Base-by-base conservation (phyloP, 2,113 vertebrate species). In the Coptodon rendalli region DNA sequence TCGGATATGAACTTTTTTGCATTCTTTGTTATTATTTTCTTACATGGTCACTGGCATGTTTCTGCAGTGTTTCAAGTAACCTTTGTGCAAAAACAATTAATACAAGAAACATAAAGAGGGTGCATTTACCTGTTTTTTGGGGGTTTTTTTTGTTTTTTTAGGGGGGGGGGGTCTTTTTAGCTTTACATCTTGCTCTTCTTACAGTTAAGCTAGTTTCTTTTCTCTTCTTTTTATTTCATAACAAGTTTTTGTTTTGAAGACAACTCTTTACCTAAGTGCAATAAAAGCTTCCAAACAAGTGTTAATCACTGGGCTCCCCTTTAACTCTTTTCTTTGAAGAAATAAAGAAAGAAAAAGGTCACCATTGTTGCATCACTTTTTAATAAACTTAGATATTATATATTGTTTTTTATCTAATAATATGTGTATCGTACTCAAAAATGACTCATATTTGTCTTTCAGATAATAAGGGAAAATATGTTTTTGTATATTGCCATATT, bases 71-170 rank as follows among this genome's bases (percentile, higher is more conserved):
- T 52, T 78, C 9, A 52, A 4, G 1, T 12, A 50, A 78, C 24
- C 71, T 78, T 31, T 50, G 71, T 50, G 43, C 43, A n/a, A 78
- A 38, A 10, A 52, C 14, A 13, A 19, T 52, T 78, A 66, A 5
- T 31, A 0, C 71, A 52, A 34, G 73, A 19, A 78, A 78, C 43
- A 50, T 50, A 50, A 31, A 76, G 27, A 4, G 5, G 2, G 2
- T 50, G 43, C 43, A 76, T 76, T 76, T 76, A 19, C 16, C 24
- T 22, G 22, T 22, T 22, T 22, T 22, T 76, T 76, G 45, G 50
- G 16, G 0, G 1, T 76, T 1, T n/a, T 45, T 24, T 24, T 5
- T 7, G 11, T 2, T 17, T 50, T 7, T n/a, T n/a, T n/a, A n/a
- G n/a, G n/a, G n/a, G n/a, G n/a, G n/a, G n/a, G n/a, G n/a, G n/a